A percentile compares a stretch with the other conserved stretches of the same genome.
These are phyloP conservation scores for Heliconius charithonia DNA, from an alignment of 2,888 invertebrate species.

Conservation along the genomic window DNA sequence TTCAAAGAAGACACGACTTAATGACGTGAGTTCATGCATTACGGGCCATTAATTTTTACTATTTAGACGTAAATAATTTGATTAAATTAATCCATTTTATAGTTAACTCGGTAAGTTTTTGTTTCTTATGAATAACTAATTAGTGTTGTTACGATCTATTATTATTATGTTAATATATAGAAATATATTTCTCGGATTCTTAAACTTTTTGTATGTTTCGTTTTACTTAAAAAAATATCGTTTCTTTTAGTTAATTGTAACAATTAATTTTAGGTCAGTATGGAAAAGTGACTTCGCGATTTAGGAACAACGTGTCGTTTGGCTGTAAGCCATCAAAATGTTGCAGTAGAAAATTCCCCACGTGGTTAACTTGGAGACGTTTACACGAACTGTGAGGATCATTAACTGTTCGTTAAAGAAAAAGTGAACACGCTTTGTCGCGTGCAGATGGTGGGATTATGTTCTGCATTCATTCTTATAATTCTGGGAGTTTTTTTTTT, in stretches of 20 bases:
- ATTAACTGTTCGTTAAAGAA: conserved; percentile 46
- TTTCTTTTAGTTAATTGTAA: background rate
- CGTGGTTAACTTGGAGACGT: conserved; percentile 38
- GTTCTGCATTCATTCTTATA: conserved; percentile 19
- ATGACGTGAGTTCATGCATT: conserved; percentile 10
- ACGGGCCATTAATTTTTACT: conserved; percentile 36
- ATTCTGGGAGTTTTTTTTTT: conserved; percentile 37
- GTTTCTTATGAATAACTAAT: conserved; percentile 26
- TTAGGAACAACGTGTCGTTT: conserved; percentile 8
- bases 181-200: background rate
- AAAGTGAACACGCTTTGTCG: conserved; percentile 34
- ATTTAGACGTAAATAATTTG: conserved; percentile 16
- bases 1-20: conserved; percentile 11
- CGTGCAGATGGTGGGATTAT: conserved; percentile 35
- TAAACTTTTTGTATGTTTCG: background rate
- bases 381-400: conserved; percentile 45
- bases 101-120: background rate
- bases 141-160: conserved; percentile 6
- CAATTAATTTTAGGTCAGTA: background rate
- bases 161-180: conserved; percentile 1
- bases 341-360: conserved; percentile 41
- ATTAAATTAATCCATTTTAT: conserved; percentile 17
- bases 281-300: conserved; percentile 1
- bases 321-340: conserved; percentile 37
- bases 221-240: background rate